Evolutionary conservation across 2,888 invertebrate species (phyloP), one percentile per base, ranked within the genome.

Genomic region (Tetrapedia diversipes): DNA sequence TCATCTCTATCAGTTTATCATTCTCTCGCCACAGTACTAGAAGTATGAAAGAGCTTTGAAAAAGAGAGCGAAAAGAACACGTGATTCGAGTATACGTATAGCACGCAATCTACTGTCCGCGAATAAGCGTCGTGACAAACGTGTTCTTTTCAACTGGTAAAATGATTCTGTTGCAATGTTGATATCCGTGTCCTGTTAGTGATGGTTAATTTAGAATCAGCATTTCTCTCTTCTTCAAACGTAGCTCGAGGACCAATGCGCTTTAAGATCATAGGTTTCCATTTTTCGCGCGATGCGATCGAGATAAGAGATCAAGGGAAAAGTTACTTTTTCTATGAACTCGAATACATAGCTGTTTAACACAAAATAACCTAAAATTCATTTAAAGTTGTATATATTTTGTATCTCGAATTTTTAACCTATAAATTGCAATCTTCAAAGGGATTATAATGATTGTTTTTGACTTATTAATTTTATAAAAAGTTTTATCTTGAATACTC

Each of bases 151-250:
- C 37, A 34, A 32, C 56, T 34, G 56, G 41, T 54, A 72, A 66
- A 72, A 89, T 89, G 88, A 89, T 89, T 59, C 81, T 86, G 60
- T 79, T 87, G 68, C 88, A 89, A 81, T 49, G 86, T 93, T 14
- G 27, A 41, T n/a, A 6, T 7, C n/a, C 29, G 11, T 11, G 7
- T n/a, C 29, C 41, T 11, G 19, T 56, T 1, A 37, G 10, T 0
- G 37, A 24, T 92, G 82, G 92, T 91, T 27, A 37, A 34, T 51
- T 92, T 92, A 61, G 92, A 92, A 79, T 92, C 93, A 72, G 92
- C 93, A 63, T 92, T 92, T 11, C 92, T 7, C n/a, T 3, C 92
- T 16, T 93, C 93, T 93, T 92, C 92, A 82, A 92, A 92, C 83
- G 92, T 93, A 72, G 86, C 77, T 80, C 51, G 79, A 80, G 67